Base-by-base conservation (phyloP, 2,888 invertebrate species). In the Portevinia maculata region DNA sequence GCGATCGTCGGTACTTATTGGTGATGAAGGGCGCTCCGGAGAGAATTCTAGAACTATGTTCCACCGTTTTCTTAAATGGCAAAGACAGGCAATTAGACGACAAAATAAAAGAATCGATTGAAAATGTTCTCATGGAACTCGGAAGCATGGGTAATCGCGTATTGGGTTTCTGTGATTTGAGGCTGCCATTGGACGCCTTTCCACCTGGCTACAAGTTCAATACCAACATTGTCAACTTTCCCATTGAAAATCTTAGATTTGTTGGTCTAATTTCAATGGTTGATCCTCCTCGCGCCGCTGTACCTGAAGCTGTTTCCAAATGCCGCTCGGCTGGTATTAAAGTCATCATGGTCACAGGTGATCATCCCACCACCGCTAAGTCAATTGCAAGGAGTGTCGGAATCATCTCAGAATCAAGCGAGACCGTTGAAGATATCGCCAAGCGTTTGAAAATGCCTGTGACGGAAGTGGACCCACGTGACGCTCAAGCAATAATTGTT, bases 21-120 rank as follows among this genome's bases (percentile, higher is more conserved):
- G 97, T 94, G 37, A 98, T 98, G 98, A 98, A 98, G 94, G 98
- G 97, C 41, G 97, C 97, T 81, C 97, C 98, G 0, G 98, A 98
- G 91, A 93, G 97, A 87, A 97, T 98, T 87, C 90, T 98, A 86
- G 97, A 97, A 90, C 93, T 95, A 60, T 96, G 96, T 91, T 93
- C 94, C 86, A 95, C 95, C 24, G 97, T 97, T 87, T 95, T 96
- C 89, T 95, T 96, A 86, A 94, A 97, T 84, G 97, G 96, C 85
- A 95, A 96, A 91, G 96, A 97, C 87, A 94, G 95, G 91, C 92
- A 93, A 85, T 90, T 97, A 86, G 96, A 96, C 88, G 96, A 97
- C 86, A 95, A 95, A 89, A 96, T 96, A 95, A 95, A 95, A 88
- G 95, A 96, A 86, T 95, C 95, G 0, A 97, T 97, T 93, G 96